Conservation (phyloP, 2,113 vertebrate species). For the Peromyscus maniculatus region DNA sequence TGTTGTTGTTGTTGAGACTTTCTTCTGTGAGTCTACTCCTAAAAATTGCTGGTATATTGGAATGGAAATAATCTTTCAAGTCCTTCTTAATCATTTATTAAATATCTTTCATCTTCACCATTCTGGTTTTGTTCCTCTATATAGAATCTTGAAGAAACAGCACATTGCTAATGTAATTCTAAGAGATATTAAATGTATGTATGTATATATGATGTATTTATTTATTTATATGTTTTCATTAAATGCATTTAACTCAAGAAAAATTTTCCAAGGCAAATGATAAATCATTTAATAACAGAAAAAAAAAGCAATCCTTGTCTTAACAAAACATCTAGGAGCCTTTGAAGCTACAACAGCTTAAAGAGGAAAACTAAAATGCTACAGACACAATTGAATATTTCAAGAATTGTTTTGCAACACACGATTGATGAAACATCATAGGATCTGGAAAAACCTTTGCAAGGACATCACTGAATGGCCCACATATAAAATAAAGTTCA, state of each 20-base stretch:
- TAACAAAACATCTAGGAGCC: background rate
- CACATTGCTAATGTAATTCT: background rate
- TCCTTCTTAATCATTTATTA: background rate
- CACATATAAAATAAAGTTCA: background rate
- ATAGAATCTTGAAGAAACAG: background rate
- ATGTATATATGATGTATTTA: too few species aligned
- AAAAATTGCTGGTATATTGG: background rate
- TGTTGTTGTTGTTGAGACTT: background rate
- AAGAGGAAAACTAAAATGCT: background rate
- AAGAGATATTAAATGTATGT: background rate
- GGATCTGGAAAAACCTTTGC: background rate
- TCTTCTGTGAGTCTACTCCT: background rate
- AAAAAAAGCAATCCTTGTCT: background rate
- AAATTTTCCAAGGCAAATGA: background rate
- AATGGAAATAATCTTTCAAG: background rate
- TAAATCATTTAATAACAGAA: background rate
- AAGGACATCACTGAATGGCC: background rate
- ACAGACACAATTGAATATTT: background rate
- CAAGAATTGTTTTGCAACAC: background rate
- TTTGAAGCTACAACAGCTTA: background rate
- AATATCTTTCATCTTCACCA: background rate
- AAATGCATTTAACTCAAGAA: background rate
- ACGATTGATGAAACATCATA: background rate
- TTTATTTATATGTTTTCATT: background rate
- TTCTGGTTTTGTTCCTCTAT: background rate